Evolutionary conservation across 35 echinoderm and acorn worm genomes (phyloP), one percentile per base, ranked within the genome.

Genomic region (Ophiothrix spiculata): DNA sequence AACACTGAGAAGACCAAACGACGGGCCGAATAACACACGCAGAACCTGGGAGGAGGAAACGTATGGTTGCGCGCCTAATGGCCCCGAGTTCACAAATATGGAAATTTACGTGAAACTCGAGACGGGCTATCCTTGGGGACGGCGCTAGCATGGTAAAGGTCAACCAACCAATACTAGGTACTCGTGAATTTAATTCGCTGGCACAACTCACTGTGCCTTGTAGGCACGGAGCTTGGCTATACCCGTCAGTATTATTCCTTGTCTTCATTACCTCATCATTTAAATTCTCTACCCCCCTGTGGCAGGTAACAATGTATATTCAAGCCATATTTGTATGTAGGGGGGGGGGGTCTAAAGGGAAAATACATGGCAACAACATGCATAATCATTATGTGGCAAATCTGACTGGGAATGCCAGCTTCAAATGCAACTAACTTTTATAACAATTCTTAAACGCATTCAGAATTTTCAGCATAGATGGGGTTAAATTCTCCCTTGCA

Each of bases 101-200:
- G 60, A 69, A 69, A 69, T 69, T 69, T 69, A 28, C 16, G 60
- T 69, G 60, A 69, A 69, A 69, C 23, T n/a, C 23, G 60, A 69
- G 60, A 69, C 60, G 23, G 4, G 23, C 60, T 25, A 69, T 69
- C 60, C 60, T 69, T 69, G 60, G 60, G 60, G 60, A 69, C 60
- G 29, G 25, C 60, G 29, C 60, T 69, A n/a, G 60, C 60, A 28
- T 28, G 29, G 16, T 69, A 69, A 69, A 69, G 60, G 60, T 69
- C 60, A 69, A 69, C 60, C 23, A 69, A 69, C 60, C 60, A 69
- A 28, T n/a, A 15, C 60, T 49, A 19, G 42, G 42, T n/a, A n/a
- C 60, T 69, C 60, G 16, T 69, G 60, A 69, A 69, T 69, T 69
- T 69, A 69, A 69, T 69, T 69, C n/a, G n/a, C n/a, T n/a, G n/a